Evolutionary conservation across 2,888 invertebrate genomes (phyloP).

Genomic region (Drosophila neoperkinsi): DNA sequence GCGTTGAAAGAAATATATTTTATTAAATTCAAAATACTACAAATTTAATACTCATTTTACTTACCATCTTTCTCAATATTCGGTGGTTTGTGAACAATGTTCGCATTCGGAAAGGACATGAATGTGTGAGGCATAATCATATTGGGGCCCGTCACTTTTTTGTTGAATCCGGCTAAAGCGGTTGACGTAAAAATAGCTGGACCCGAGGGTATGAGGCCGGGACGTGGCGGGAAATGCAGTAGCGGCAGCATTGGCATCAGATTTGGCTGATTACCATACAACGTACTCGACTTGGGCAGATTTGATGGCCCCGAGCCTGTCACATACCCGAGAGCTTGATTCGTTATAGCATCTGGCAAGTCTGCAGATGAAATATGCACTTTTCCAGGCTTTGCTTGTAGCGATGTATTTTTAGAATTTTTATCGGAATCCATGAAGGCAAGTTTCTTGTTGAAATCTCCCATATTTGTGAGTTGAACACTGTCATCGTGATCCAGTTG

Average conservation of each 20-base stretch:
- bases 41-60: background rate
- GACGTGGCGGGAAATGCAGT: conserved; percentile 85
- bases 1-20: background rate
- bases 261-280: conserved; percentile 71
- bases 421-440: conserved; percentile 9
- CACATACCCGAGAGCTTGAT: conserved; percentile 9
- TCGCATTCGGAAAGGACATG: conserved; percentile 34
- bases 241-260: conserved; percentile 79
- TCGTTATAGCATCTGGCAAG: background rate
- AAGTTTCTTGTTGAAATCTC: conserved; percentile 10
- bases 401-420: background rate
- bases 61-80: conserved; percentile 36
- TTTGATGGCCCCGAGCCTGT: background rate
- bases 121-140: conserved; percentile 51
- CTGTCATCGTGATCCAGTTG: conserved; percentile 8
- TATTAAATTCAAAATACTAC: background rate
- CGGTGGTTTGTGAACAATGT: conserved; percentile 4
- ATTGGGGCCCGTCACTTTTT: conserved; percentile 23
- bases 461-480: background rate
- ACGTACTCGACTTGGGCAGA: background rate
- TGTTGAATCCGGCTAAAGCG: conserved; percentile 56
- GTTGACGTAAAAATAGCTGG: conserved; percentile 86
- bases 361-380: conserved; percentile 3
- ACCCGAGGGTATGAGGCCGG: conserved; percentile 86
- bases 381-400: background rate